Evolutionary conservation across 2,113 vertebrate genomes (phyloP).

Genomic region (Corynorhinus townsendii): DNA sequence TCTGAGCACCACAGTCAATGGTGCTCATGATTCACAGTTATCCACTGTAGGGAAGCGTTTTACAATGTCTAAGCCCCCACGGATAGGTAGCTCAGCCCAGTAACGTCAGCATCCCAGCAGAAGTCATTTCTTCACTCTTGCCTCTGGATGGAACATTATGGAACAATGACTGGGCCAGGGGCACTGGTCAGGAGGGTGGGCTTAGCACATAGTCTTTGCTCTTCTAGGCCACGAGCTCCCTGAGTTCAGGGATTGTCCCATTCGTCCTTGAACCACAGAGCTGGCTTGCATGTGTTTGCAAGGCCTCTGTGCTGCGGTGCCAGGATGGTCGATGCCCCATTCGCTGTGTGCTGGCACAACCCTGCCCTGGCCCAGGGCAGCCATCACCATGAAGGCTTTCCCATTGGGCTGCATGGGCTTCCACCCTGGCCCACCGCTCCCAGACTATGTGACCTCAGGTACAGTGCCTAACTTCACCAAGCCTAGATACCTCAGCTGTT

Average conservation of each 20-base stretch:
- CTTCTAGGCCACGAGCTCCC: background rate
- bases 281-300: background rate
- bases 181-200: background rate
- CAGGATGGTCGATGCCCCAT: too few relatives aligned
- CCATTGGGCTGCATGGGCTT: accelerated
- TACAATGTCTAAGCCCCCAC: background rate
- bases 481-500: background rate
- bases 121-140: background rate
- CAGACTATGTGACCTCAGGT: background rate
- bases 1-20: accelerated
- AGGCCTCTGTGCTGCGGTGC: background rate
- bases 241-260: background rate
- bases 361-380: too few relatives aligned
- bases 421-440: too few relatives aligned
- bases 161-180: background rate
- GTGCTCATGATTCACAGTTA: background rate
- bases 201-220: background rate
- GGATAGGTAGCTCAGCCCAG: background rate
- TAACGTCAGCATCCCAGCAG: background rate
- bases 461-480: background rate
- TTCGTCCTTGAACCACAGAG: background rate
- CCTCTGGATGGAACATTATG: background rate
- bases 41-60: background rate
- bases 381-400: background rate
- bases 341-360: accelerated